Conservation (phyloP, 37 sponge, comb jelly and placozoan genomes). For the Crambe crambe region DNA sequence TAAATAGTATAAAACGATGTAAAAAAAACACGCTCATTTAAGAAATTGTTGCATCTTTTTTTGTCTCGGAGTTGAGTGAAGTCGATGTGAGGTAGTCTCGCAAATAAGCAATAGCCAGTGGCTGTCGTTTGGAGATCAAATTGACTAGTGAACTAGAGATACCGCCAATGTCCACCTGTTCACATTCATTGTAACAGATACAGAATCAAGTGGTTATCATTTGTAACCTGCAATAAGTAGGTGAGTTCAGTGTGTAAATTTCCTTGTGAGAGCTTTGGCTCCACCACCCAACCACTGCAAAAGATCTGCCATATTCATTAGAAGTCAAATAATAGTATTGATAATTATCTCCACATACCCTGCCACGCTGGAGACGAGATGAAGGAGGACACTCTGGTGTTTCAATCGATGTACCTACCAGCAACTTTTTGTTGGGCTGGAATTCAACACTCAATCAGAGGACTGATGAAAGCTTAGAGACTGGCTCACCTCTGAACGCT, state of each 20-base stretch:
- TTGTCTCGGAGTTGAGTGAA: slow-evolving; percentile 27
- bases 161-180: slow-evolving; percentile 78
- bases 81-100: slow-evolving; percentile 69
- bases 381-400: slow-evolving; percentile 70
- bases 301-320: slow-evolving; percentile 31
- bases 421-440: slow-evolving; percentile 60
- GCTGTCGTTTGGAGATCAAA: slow-evolving; percentile 72
- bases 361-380: slow-evolving; percentile 55
- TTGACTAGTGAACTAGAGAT: slow-evolving; percentile 56
- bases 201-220: not conserved
- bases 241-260: slow-evolving; percentile 41
- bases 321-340: not conserved
- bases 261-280: slow-evolving; percentile 28
- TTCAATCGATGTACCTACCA: slow-evolving; percentile 69
- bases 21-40: no score
- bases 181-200: not conserved
- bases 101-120: slow-evolving; percentile 81
- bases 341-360: slow-evolving; percentile 25
- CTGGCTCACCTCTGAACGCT: slow-evolving; percentile 63
- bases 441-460: not conserved
- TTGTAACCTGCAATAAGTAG: slow-evolving; percentile 69
- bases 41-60: no score
- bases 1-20: no score
- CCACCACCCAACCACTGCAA: slow-evolving; percentile 83
- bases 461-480: not conserved